Evolutionary conservation across 2,888 invertebrate genomes (phyloP).

Genomic region (Hypomecis atomaria): DNA sequence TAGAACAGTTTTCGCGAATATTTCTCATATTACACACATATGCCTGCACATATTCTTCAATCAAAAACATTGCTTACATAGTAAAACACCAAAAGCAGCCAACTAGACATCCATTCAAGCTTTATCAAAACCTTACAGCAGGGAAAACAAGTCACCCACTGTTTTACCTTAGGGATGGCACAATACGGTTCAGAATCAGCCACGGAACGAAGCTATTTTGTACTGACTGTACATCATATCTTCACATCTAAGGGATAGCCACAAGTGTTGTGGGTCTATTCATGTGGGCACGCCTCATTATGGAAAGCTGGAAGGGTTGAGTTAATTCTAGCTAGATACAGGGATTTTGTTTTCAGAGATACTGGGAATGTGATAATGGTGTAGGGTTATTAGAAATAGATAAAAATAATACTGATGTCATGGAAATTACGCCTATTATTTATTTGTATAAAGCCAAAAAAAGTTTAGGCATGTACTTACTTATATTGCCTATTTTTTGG

Average conservation of each 20-base stretch:
- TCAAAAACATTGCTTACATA: neutral
- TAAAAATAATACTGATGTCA: too few relatives aligned
- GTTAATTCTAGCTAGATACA: slow-evolving; percentile 15
- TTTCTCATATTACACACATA: too few relatives aligned
- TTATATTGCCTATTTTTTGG: too few relatives aligned
- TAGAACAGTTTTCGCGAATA: too few relatives aligned
- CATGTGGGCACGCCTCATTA: slow-evolving; percentile 33
- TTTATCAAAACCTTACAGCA: neutral
- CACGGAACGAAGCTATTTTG: neutral
- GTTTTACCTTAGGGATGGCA: neutral
- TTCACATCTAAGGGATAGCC: slow-evolving; percentile 18
- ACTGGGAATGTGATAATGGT: neutral
- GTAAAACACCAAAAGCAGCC: slow-evolving; percentile 3
- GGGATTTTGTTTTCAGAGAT: neutral
- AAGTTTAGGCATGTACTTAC: too few relatives aligned
- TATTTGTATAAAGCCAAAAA: too few relatives aligned
- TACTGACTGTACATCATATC: slow-evolving; percentile 13
- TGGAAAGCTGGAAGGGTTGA: slow-evolving; percentile 15
- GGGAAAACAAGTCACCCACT: neutral
- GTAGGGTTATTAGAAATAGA: slow-evolving; percentile 1
- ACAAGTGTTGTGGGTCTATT: slow-evolving; percentile 32
- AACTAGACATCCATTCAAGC: slow-evolving; percentile 11
- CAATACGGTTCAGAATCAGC: slow-evolving; percentile 8
- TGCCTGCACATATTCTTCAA: neutral
- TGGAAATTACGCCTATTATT: too few relatives aligned